These are phyloP conservation scores for Adelosebastes latens DNA, from an alignment of 2,797 vertebrate species.

Conservation along the genomic window DNA sequence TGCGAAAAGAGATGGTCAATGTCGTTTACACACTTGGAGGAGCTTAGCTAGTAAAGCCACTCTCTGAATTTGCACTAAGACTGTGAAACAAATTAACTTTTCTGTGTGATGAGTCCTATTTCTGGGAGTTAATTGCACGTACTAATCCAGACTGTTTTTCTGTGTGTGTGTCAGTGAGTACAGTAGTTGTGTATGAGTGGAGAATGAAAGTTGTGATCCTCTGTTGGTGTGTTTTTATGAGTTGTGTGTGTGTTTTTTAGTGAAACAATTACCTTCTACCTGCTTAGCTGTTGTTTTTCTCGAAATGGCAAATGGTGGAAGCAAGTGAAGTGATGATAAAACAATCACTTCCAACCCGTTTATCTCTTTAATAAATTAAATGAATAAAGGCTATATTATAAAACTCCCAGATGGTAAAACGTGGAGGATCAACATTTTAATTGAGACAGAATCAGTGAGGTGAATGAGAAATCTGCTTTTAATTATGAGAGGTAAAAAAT, in stretches of 20 bases:
- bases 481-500: neutral
- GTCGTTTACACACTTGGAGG: slow-evolving; percentile 64
- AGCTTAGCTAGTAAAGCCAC: slow-evolving; percentile 55
- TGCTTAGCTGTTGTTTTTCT: slow-evolving; percentile 29
- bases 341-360: neutral
- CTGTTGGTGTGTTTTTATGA: slow-evolving; percentile 14
- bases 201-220: neutral
- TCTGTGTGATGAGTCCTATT: slow-evolving; percentile 46
- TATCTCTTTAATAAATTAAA: slow-evolving; percentile 5
- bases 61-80: slow-evolving; percentile 50
- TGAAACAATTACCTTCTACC: slow-evolving; percentile 13
- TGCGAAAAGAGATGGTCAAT: slow-evolving; percentile 71
- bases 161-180: slow-evolving; percentile 3
- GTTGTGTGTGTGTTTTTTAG: neutral
- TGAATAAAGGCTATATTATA: neutral
- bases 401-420: neutral
- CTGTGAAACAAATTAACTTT: slow-evolving; percentile 70
- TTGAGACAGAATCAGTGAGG: neutral
- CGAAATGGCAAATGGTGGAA: neutral
- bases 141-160: slow-evolving; percentile 42
- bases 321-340: neutral
- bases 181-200: slow-evolving; percentile 9
- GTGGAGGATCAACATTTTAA: slow-evolving; percentile 3
- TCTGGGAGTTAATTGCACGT: slow-evolving; percentile 54
- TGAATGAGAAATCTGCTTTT: neutral